These are phyloP conservation scores for Antennarius maculatus DNA, from an alignment of 2,797 vertebrate species.

Conservation along the genomic window DNA sequence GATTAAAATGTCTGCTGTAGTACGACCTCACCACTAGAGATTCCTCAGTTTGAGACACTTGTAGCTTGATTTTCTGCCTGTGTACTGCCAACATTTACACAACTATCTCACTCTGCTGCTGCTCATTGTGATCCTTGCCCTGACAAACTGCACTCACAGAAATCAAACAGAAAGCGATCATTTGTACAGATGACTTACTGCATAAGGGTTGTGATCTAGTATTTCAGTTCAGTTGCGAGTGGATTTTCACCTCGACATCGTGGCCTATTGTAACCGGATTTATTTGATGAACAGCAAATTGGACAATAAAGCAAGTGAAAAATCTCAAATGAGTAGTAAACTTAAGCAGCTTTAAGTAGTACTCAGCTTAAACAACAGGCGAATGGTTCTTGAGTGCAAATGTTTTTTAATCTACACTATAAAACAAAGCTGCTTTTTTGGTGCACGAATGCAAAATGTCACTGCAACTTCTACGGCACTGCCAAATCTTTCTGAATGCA, in stretches of 20 bases:
- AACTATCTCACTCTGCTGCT: constrained; percentile 44
- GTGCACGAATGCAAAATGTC: constrained; percentile 39
- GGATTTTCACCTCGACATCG: constrained; percentile 61
- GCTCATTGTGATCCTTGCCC: constrained; percentile 43
- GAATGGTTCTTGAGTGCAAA: constrained; percentile 36
- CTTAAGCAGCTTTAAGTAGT: constrained; percentile 29
- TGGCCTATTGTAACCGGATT: constrained; percentile 59
- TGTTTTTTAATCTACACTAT: constrained; percentile 45
- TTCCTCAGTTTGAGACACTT: constrained; percentile 42
- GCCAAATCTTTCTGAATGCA: constrained; percentile 70
- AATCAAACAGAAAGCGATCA: constrained; percentile 38
- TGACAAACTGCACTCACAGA: constrained; percentile 69
- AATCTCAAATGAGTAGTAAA: constrained; percentile 1
- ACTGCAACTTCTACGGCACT: constrained; percentile 66
- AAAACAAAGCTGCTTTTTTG: constrained; percentile 43
- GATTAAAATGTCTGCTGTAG: constrained; percentile 72
- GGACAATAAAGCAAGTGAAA: constrained; percentile 19
- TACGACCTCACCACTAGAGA: constrained; percentile 58
- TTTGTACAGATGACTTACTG: constrained; percentile 52
- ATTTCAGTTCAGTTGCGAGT: constrained; percentile 62
- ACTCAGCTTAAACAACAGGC: constrained; percentile 22
- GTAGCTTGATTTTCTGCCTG: constrained; percentile 54
- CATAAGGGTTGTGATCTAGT: constrained; percentile 40
- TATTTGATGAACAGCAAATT: constrained; percentile 13
- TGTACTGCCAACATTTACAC: constrained; percentile 74